Percentiles rank a stretch among this genome's conserved stretches.
Conservation (phyloP, 2,888 invertebrate genomes). For the Vanessa cardui region DNA sequence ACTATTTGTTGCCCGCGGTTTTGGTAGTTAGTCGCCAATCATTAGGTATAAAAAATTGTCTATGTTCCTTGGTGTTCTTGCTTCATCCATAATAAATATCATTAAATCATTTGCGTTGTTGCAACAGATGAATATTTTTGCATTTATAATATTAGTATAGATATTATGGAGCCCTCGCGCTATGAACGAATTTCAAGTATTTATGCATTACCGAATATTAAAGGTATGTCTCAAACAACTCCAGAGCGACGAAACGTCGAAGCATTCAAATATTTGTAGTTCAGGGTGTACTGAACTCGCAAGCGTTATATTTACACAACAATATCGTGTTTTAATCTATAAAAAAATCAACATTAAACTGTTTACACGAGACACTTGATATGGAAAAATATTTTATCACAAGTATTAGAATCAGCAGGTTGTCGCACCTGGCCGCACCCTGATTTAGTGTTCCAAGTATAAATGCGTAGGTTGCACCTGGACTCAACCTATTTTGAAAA, state of each 20-base stretch:
- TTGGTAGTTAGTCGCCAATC: too few relatives aligned
- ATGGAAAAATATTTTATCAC: constrained; percentile 62
- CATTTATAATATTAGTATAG: too few relatives aligned
- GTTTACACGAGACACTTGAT: constrained; percentile 75
- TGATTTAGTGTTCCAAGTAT: constrained; percentile 17
- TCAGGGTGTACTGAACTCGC: constrained; percentile 68
- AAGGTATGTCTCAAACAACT: neutral
- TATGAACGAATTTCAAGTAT: too few relatives aligned
- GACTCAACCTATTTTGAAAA: constrained; percentile 2
- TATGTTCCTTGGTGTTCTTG: too few relatives aligned
- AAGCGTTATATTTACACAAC: constrained; percentile 52
- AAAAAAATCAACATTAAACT: constrained; percentile 73
- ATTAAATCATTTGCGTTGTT: too few relatives aligned
- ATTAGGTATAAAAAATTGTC: too few relatives aligned
- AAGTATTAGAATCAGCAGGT: constrained; percentile 69
- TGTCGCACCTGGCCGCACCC: constrained; percentile 42
- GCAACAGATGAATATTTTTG: too few relatives aligned
- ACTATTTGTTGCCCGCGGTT: too few relatives aligned
- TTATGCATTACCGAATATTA: neutral
- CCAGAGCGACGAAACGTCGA: neutral
- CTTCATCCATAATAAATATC: too few relatives aligned
- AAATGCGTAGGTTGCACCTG: constrained; percentile 33
- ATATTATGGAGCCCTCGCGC: too few relatives aligned
- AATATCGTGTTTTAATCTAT: constrained; percentile 65
- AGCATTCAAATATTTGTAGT: constrained; percentile 58